Base-by-base conservation (phyloP, 1,140 invertebrate genomes). In the Bombus ignitus region DNA sequence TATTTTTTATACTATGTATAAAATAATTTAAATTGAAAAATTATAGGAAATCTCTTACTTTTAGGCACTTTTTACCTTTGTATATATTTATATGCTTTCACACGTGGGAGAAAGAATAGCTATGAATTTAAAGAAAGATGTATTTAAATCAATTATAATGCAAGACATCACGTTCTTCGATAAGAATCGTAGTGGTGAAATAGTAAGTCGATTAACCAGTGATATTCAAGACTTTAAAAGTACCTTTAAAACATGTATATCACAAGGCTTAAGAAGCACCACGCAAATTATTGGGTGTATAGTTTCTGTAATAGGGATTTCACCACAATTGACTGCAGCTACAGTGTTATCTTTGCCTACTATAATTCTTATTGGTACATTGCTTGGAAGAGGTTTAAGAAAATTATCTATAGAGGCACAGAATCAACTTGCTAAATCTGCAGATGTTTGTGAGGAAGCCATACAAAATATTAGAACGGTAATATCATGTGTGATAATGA, bases 151-250 rank as follows among this genome's bases (percentile, higher is more conserved):
- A 13, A 97, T 99, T 81, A 95, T 99, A 12, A 95, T 96, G 88
- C 98, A 99, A 95, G 98, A 99, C 92, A 97, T 99, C 91, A 95
- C 96, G 42, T 99, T 99, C 94, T 99, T 98, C 96, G 98, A 99
- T 94, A 96, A 96, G 90, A 97, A 98, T 92, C 97, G 98, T 92
- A 98, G 98, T 28, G 98, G 99, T 25, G 98, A 99, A 95, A 96
- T 99, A 72, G 96, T 99, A 57, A 98, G 98, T 94, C 97, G 98
- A 92, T 94, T 99, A 80, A 99, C 98, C 42, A 97, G 97, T 88
- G 99, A 99, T 96, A 97, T 99, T 35, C 99, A 99, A 95, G 98
- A 99, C 92, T 99, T 99, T 92, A 99, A 99, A 95, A 98, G 98
- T 91, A 98, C 98, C 9, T 99, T 99, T 92, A 99, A 99, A 94